Conservation (phyloP, 2,888 invertebrate species). For the Bombyx huttoni region DNA sequence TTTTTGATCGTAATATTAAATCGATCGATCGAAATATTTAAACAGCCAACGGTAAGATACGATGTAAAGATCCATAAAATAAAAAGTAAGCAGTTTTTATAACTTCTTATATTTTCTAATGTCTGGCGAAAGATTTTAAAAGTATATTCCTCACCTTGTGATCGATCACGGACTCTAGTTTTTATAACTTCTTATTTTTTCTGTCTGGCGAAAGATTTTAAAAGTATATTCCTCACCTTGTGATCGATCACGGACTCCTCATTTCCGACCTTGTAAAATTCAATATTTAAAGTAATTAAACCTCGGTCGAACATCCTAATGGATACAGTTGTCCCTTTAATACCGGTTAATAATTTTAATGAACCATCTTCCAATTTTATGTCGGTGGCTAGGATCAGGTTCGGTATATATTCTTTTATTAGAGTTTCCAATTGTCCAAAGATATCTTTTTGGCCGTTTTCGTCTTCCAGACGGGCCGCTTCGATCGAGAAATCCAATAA, state of each 20-base stretch:
- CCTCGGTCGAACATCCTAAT: slow-evolving; percentile 82
- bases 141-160: slow-evolving; percentile 76
- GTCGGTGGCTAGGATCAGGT: slow-evolving; percentile 78
- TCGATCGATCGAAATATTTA: no score
- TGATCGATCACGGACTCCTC: slow-evolving; percentile 81
- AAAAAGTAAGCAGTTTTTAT: no score
- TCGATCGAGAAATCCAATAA: slow-evolving; percentile 86
- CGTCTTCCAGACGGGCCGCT: slow-evolving; percentile 76
- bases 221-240: slow-evolving; percentile 76
- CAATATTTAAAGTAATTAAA: slow-evolving; percentile 85
- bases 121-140: no score
- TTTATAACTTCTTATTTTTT: no score
- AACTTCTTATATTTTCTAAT: no score
- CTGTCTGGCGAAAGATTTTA: no score
- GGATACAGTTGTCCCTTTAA: slow-evolving; percentile 78
- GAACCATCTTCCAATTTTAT: slow-evolving; percentile 79
- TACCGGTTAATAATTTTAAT: slow-evolving; percentile 79
- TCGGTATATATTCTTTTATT: slow-evolving; percentile 79
- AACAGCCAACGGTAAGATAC: no score
- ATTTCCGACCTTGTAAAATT: slow-evolving; percentile 83
- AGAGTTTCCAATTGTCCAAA: slow-evolving; percentile 79
- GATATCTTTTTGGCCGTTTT: slow-evolving; percentile 76
- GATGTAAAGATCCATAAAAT: no score
- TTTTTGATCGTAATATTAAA: no score
- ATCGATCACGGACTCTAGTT: slow-evolving; percentile 78